Percentiles rank a stretch among this genome's conserved stretches.
Conservation (phyloP, 2,113 vertebrate genomes). For the Cyanoderma ruficeps region DNA sequence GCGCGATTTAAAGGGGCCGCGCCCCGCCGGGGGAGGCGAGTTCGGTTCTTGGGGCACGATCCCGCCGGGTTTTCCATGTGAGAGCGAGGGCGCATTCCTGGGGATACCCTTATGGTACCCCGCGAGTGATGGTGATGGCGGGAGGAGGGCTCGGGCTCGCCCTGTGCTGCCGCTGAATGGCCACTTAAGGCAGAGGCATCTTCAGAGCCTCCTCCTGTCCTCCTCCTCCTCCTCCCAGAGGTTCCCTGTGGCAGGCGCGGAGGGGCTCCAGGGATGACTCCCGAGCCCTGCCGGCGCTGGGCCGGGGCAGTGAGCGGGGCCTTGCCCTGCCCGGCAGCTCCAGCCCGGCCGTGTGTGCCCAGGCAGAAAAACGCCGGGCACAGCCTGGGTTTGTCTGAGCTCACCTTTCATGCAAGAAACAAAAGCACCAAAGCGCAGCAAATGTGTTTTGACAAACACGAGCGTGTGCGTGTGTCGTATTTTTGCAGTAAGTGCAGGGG, state of each 20-base stretch:
- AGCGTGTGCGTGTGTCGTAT: rapidly evolving
- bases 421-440: neutral
- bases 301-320: neutral
- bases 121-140: neutral
- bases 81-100: neutral
- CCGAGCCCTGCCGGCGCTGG: neutral
- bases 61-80: rapidly evolving
- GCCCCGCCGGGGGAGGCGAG: rapidly evolving
- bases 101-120: neutral
- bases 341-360: neutral
- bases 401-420: rapidly evolving
- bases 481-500: rapidly evolving
- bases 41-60: rapidly evolving
- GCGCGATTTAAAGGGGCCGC: conserved; percentile 50
- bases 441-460: rapidly evolving
- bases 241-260: neutral
- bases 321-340: neutral
- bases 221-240: neutral
- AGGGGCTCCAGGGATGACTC: neutral
- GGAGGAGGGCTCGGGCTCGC: neutral
- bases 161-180: neutral
- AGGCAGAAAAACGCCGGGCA: rapidly evolving
- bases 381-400: neutral
- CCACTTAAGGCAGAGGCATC: neutral
- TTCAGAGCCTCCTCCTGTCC: neutral